phyloP scores from a whole-genome alignment of 2,797 vertebrate genomes.

The Hippopotamyrus pictus region DNA sequence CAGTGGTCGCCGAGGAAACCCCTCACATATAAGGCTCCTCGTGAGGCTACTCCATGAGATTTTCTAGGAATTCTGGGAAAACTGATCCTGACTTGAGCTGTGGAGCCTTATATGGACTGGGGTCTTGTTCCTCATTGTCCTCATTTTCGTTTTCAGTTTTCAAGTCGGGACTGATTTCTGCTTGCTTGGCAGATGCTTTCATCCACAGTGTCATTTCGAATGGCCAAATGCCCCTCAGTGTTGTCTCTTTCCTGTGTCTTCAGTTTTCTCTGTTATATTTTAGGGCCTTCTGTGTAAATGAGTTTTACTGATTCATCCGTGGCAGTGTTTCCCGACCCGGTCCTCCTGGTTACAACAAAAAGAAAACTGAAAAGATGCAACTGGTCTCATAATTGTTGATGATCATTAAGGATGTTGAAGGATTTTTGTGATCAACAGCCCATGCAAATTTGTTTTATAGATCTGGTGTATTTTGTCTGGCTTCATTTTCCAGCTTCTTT shows the following conservation, averaged over 20 bases:
- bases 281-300: not conserved
- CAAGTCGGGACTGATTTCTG: not conserved
- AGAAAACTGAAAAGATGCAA: not conserved
- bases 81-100: not conserved
- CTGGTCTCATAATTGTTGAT: not conserved
- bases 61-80: not conserved
- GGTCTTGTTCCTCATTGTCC: not conserved
- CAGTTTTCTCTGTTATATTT: not conserved
- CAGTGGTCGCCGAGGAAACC: constrained; percentile 28
- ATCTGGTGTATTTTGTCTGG: not conserved
- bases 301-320: not conserved
- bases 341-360: not conserved
- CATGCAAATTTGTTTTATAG: not conserved
- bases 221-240: not conserved
- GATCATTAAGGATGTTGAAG: not conserved
- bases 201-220: not conserved
- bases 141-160: not conserved
- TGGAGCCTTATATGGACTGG: not conserved
- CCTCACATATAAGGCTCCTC: not conserved
- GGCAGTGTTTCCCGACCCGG: not conserved
- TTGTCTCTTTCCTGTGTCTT: not conserved
- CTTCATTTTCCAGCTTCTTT: not conserved
- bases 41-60: not conserved
- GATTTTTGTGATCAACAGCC: not conserved
- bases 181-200: not conserved